phyloP scores from a whole-genome alignment of 2,888 invertebrate species.

The Lumbricus terrestris region DNA sequence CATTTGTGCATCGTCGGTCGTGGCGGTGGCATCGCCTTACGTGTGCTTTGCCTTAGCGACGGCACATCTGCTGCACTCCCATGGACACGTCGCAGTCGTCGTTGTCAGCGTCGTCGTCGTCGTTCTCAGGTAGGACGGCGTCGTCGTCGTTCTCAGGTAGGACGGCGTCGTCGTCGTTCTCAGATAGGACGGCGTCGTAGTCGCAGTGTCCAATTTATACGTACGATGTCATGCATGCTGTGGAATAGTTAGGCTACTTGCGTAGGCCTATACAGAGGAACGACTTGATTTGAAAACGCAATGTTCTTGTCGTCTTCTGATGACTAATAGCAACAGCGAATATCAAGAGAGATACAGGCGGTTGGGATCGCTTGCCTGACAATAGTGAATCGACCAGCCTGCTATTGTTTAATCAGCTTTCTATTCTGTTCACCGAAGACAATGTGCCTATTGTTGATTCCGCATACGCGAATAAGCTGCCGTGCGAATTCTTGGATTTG shows the following conservation, averaged over 20 bases:
- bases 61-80: background rate
- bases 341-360: too few relatives aligned
- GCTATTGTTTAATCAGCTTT: background rate
- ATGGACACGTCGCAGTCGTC: background rate
- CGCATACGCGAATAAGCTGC: background rate
- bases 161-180: background rate
- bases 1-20: background rate
- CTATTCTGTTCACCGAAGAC: background rate
- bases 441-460: background rate
- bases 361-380: background rate
- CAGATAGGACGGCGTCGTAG: too few relatives aligned
- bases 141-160: background rate
- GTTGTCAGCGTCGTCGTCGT: background rate
- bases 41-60: constrained; percentile 3
- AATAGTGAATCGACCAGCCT: background rate
- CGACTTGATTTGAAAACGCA: too few relatives aligned
- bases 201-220: too few relatives aligned
- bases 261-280: too few relatives aligned
- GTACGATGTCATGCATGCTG: too few relatives aligned
- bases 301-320: too few relatives aligned
- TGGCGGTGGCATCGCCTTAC: constrained; percentile 3
- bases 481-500: background rate
- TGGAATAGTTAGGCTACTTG: too few relatives aligned
- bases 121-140: too few relatives aligned
- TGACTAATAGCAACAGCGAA: background rate